A percentile compares a stretch with the other conserved stretches of the same genome.
Evolutionary conservation across 2,797 vertebrate species (phyloP).

Genomic region (Anas bahamensis): DNA sequence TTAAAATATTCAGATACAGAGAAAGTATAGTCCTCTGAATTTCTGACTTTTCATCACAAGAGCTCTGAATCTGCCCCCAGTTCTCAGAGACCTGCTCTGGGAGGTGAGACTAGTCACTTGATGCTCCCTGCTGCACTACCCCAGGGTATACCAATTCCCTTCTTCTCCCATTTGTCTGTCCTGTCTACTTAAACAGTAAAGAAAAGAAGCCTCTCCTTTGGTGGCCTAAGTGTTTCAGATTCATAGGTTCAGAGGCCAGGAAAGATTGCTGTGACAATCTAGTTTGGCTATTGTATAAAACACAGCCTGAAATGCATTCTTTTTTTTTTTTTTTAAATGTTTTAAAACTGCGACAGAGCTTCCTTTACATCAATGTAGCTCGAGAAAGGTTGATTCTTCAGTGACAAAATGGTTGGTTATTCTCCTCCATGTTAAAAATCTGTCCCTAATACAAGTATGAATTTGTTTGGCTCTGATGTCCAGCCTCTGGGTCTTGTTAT

Average conservation of each 20-base stretch:
- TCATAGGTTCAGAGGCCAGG: neutral
- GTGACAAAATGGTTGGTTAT: neutral
- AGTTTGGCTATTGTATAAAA: neutral
- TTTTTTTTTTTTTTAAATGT: neutral
- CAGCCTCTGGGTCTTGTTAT: neutral
- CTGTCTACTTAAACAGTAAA: neutral
- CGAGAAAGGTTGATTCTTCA: too few species aligned
- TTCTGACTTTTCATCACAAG: accelerated
- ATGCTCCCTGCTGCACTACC: neutral
- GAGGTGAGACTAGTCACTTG: neutral
- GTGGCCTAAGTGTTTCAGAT: neutral
- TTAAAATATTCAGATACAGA: neutral
- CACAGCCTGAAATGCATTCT: neutral
- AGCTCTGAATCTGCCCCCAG: neutral
- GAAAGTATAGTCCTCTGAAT: neutral
- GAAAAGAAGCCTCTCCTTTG: neutral
- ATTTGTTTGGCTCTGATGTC: neutral
- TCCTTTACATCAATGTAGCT: neutral
- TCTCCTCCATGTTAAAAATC: neutral
- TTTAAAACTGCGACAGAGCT: neutral
- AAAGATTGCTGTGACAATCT: neutral
- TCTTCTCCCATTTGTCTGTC: neutral
- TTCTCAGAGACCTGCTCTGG: neutral
- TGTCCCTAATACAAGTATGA: neutral
- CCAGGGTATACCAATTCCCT: neutral